Percentiles rank a stretch among this genome's conserved stretches.
phyloP scores from a whole-genome alignment of 2,113 vertebrate genomes.

The Trogon melanurus region DNA sequence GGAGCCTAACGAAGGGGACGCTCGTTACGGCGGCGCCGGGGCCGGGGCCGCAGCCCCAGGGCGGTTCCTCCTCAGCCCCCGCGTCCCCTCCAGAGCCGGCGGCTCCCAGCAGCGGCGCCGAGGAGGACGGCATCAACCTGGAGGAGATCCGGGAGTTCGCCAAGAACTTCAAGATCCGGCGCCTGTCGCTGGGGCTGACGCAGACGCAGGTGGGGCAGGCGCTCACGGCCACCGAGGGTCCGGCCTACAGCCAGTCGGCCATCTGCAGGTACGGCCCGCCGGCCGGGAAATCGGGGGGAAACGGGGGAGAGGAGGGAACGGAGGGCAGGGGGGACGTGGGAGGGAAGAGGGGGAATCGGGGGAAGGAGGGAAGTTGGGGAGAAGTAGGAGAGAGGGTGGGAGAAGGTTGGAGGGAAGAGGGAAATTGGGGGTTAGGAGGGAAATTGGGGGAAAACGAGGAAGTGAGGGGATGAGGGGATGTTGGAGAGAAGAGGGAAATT shows the following conservation, averaged over 20 bases:
- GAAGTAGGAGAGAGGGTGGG: too few species aligned
- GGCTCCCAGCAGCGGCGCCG: slow-evolving; percentile 65
- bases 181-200: slow-evolving; percentile 91
- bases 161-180: slow-evolving; percentile 97
- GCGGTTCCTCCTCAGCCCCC: accelerated
- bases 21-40: too few species aligned
- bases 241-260: slow-evolving; percentile 96
- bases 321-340: too few species aligned
- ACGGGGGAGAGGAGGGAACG: not conserved
- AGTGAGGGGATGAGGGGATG: not conserved
- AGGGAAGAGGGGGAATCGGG: too few species aligned
- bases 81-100: slow-evolving; percentile 78
- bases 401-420: not conserved
- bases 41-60: not conserved
- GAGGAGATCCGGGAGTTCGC: slow-evolving; percentile 97
- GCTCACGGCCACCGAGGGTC: slow-evolving; percentile 93
- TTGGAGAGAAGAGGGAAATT: not conserved
- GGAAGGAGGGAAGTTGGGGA: not conserved
- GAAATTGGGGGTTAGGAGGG: not conserved
- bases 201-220: slow-evolving; percentile 98
- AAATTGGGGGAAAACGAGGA: too few species aligned
- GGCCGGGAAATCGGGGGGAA: not conserved
- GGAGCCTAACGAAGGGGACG: not conserved
- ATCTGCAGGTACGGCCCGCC: slow-evolving; percentile 88
- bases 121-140: slow-evolving; percentile 93